Percentiles rank a stretch among this genome's conserved stretches.
Evolutionary conservation across 2,888 invertebrate species (phyloP).

Genomic region (Gari tellinella): DNA sequence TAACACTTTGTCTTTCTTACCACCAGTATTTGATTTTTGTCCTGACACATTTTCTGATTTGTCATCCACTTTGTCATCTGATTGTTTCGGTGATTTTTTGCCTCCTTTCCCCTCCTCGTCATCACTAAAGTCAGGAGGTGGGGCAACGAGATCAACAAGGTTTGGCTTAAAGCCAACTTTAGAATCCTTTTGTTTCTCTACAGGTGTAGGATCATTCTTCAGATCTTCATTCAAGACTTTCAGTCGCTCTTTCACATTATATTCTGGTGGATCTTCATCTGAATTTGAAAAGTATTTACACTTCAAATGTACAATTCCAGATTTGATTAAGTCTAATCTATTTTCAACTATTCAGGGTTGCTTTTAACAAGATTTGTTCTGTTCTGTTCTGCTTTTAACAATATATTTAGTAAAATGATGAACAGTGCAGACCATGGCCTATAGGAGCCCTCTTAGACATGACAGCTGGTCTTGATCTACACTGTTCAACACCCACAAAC

Average conservation of each 20-base stretch:
- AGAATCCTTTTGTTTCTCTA: conserved; percentile 68
- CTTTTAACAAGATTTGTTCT: too few relatives aligned
- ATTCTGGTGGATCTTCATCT: conserved; percentile 80
- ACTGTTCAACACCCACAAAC: too few relatives aligned
- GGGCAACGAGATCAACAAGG: conserved; percentile 80
- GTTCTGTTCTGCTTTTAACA: too few relatives aligned
- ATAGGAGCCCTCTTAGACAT: too few relatives aligned
- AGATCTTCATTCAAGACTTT: conserved; percentile 80
- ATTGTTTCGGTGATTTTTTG: conserved; percentile 28
- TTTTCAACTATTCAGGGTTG: too few relatives aligned
- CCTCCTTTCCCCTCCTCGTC: conserved; percentile 66
- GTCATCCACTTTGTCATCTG: conserved; percentile 49
- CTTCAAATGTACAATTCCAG: too few relatives aligned
- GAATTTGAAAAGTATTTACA: conserved; percentile 11
- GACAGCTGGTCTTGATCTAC: too few relatives aligned
- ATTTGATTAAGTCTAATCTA: too few relatives aligned
- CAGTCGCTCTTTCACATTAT: conserved; percentile 81
- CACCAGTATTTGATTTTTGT: conserved; percentile 50
- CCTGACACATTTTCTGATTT: conserved; percentile 46
- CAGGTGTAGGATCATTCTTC: conserved; percentile 78
- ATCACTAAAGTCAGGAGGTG: conserved; percentile 75
- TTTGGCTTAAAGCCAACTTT: conserved; percentile 80
- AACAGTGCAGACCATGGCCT: too few relatives aligned
- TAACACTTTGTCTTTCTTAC: conserved; percentile 77
- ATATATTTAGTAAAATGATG: too few relatives aligned